Percentiles rank a stretch among this genome's conserved stretches.
phyloP scores from a whole-genome alignment of 2,113 vertebrate species.

The Phaetusa simplex region DNA sequence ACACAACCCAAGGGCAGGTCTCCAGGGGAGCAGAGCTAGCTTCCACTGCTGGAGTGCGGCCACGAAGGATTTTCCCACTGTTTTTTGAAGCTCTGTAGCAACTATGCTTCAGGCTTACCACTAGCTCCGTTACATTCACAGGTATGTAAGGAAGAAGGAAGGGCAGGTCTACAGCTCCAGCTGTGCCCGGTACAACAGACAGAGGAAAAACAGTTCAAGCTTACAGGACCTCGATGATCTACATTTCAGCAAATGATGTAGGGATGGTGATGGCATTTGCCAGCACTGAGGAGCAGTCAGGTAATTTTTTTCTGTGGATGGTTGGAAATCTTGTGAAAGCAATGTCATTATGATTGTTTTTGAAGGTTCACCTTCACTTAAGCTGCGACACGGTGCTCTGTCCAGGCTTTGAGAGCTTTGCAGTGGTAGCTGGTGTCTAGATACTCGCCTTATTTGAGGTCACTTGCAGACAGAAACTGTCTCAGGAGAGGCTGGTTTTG shows the following conservation, averaged over 20 bases:
- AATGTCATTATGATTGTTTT: neutral
- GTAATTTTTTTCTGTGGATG: neutral
- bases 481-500: neutral
- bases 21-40: neutral
- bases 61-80: neutral
- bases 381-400: neutral
- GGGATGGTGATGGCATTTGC: neutral
- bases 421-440: neutral
- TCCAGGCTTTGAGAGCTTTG: neutral
- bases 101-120: neutral
- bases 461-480: neutral
- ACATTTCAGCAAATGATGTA: rapidly evolving
- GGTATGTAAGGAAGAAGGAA: neutral
- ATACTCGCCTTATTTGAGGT: neutral
- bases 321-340: neutral
- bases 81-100: neutral
- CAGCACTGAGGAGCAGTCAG: neutral
- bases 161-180: neutral
- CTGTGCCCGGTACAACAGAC: neutral
- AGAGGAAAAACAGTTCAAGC: neutral
- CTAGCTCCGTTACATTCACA: neutral
- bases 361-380: neutral
- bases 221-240: neutral
- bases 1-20: neutral
- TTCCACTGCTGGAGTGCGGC: neutral